phyloP scores from a whole-genome alignment of 2,797 vertebrate genomes.

The Protonibea diacanthus region DNA sequence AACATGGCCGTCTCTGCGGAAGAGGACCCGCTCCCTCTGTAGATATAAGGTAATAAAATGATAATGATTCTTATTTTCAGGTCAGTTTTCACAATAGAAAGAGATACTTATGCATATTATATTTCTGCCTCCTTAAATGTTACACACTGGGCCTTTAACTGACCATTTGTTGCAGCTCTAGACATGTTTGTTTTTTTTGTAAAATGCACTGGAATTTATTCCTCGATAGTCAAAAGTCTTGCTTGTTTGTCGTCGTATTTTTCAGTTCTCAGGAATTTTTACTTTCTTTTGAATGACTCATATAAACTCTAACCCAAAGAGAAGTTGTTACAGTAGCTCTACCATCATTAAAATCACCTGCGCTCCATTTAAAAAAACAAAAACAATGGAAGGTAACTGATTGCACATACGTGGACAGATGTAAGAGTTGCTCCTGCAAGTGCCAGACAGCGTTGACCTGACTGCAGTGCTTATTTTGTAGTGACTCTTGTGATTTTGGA shows the following conservation, averaged over 20 bases:
- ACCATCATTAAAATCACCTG: not conserved
- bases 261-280: constrained; percentile 80
- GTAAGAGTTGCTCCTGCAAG: not conserved
- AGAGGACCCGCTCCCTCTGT: too few species aligned
- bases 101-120: too few species aligned
- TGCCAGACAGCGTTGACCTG: constrained; percentile 17
- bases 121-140: too few species aligned
- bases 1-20: too few species aligned
- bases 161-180: too few species aligned
- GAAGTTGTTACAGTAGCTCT: not conserved
- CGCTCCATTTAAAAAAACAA: not conserved
- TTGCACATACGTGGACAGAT: not conserved
- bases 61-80: too few species aligned
- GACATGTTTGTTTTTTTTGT: constrained; percentile 19
- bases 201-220: constrained; percentile 53
- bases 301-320: constrained; percentile 71
- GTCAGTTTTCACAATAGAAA: too few species aligned
- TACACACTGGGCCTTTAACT: too few species aligned
- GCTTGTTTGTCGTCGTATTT: constrained; percentile 29
- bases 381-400: not conserved
- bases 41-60: too few species aligned
- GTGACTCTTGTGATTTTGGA: constrained; percentile 20
- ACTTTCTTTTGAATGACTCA: constrained; percentile 53
- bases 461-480: constrained; percentile 14
- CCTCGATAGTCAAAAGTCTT: not conserved